Evolutionary conservation across 2,888 invertebrate species (phyloP).

Genomic region (Osmoderma eremita): DNA sequence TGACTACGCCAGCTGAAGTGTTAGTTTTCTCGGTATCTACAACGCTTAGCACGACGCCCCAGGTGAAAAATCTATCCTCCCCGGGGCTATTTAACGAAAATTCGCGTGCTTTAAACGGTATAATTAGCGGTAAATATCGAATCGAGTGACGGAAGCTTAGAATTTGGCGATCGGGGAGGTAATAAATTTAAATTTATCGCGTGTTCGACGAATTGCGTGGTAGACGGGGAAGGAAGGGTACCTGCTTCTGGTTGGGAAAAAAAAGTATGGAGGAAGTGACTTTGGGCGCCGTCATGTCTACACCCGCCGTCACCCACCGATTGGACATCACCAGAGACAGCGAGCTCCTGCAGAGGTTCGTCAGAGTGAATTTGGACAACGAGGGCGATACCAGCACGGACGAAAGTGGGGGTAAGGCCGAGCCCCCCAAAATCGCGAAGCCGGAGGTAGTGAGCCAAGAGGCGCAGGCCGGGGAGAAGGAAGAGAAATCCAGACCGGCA

Average conservation of each 20-base stretch:
- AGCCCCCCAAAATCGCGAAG: constrained; percentile 26
- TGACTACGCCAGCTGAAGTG: constrained; percentile 46
- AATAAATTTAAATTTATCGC: constrained; percentile 24
- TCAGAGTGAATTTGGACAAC: constrained; percentile 73
- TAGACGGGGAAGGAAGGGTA: constrained; percentile 1
- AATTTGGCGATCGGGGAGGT: background rate
- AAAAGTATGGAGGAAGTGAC: constrained; percentile 30
- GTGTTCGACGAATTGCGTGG: constrained; percentile 4
- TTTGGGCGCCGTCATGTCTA: constrained; percentile 41
- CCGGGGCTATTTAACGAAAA: too few relatives aligned
- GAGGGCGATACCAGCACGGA: constrained; percentile 59
- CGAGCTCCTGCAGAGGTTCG: constrained; percentile 83
- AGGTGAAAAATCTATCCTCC: constrained; percentile 3
- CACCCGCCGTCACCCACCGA: constrained; percentile 36
- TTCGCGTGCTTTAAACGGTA: constrained; percentile 13
- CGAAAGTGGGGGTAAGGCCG: constrained; percentile 37
- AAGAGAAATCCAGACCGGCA: constrained; percentile 55
- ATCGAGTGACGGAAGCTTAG: background rate
- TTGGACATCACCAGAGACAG: constrained; percentile 72
- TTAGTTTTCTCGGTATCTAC: constrained; percentile 40
- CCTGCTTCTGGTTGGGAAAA: too few relatives aligned
- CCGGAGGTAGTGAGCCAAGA: constrained; percentile 33
- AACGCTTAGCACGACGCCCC: constrained; percentile 24
- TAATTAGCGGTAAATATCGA: constrained; percentile 8
- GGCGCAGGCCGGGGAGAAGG: constrained; percentile 59